These are phyloP conservation scores for Drosophila neonasuta DNA, from an alignment of 2,888 invertebrate genomes.

Conservation along the genomic window DNA sequence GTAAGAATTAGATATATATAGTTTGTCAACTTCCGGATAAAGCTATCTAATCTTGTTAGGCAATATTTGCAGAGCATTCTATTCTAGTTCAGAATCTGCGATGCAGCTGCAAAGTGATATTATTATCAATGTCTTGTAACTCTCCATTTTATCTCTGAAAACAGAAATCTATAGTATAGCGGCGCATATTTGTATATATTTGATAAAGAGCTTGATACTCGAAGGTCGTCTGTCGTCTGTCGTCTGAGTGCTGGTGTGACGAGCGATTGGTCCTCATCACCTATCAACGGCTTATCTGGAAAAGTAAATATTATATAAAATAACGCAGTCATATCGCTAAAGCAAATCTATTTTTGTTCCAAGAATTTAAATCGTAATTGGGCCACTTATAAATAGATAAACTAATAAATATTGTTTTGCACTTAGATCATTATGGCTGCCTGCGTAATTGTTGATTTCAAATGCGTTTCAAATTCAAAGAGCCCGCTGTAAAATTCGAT, in stretches of 20 bases:
- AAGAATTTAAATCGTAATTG: slow-evolving; percentile 7
- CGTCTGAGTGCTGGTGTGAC: slow-evolving; percentile 12
- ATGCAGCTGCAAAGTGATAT: slow-evolving; percentile 5
- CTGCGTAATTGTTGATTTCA: not conserved
- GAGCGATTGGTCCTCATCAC: slow-evolving; percentile 20
- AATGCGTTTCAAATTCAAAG: slow-evolving; percentile 6
- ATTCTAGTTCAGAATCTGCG: slow-evolving; percentile 11
- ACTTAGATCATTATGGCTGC: not conserved
- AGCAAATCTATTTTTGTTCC: slow-evolving; percentile 28
- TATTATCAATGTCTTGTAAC: slow-evolving; percentile 9
- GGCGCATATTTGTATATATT: not conserved
- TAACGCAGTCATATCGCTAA: slow-evolving; percentile 10
- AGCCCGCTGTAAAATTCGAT: slow-evolving; percentile 25
- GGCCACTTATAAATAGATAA: slow-evolving; percentile 22
- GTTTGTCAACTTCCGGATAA: slow-evolving; percentile 24
- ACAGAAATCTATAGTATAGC: slow-evolving; percentile 19
- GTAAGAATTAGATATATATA: slow-evolving; percentile 1
- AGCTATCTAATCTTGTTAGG: slow-evolving; percentile 21
- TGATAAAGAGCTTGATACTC: not conserved
- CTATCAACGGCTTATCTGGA: slow-evolving; percentile 26
- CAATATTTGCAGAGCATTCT: slow-evolving; percentile 5
- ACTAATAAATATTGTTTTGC: not conserved
- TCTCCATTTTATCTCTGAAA: slow-evolving; percentile 27
- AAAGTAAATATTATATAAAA: slow-evolving; percentile 12
- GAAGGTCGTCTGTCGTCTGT: slow-evolving; percentile 19